Percentiles rank a stretch among this genome's conserved stretches.
These are phyloP conservation scores for Araneus ventricosus DNA, from an alignment of 1,140 invertebrate species.

Conservation along the genomic window DNA sequence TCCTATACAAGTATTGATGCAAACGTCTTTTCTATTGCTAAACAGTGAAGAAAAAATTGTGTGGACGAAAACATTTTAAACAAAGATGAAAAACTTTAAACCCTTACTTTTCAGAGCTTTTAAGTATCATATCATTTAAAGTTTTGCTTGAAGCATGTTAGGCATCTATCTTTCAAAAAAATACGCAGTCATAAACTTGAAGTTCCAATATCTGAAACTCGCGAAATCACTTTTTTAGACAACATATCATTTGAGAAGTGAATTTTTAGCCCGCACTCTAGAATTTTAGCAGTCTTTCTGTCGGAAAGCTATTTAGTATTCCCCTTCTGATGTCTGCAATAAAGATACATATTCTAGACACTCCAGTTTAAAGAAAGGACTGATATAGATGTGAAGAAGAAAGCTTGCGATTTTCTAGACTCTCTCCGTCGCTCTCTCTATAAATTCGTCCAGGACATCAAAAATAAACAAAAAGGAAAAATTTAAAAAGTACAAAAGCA, in stretches of 20 bases:
- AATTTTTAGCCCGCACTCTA: not conserved
- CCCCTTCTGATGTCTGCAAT: constrained; percentile 20
- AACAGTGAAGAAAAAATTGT: too few species aligned
- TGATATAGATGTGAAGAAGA: not conserved
- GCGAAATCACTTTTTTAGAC: not conserved
- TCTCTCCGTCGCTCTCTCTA: not conserved
- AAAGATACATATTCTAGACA: constrained; percentile 30
- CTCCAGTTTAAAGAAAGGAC: constrained; percentile 16
- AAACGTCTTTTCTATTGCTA: too few species aligned
- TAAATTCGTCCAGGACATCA: constrained; percentile 30
- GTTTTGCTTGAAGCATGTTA: too few species aligned
- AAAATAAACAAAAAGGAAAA: not conserved
- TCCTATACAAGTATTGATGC: too few species aligned
- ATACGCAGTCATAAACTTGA: not conserved
- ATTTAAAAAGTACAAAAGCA: not conserved
- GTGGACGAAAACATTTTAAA: too few species aligned
- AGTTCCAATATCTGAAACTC: not conserved
- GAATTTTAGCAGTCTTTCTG: not conserved
- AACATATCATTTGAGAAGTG: not conserved
- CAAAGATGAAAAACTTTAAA: too few species aligned
- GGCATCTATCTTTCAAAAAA: not conserved
- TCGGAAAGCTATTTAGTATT: constrained; percentile 8
- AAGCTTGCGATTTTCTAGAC: constrained; percentile 33
- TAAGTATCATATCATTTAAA: too few species aligned
- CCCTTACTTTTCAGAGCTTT: too few species aligned